Base-by-base conservation (phyloP, 53 echinoderm and acorn worm species). In the Zoroaster sp. region DNA sequence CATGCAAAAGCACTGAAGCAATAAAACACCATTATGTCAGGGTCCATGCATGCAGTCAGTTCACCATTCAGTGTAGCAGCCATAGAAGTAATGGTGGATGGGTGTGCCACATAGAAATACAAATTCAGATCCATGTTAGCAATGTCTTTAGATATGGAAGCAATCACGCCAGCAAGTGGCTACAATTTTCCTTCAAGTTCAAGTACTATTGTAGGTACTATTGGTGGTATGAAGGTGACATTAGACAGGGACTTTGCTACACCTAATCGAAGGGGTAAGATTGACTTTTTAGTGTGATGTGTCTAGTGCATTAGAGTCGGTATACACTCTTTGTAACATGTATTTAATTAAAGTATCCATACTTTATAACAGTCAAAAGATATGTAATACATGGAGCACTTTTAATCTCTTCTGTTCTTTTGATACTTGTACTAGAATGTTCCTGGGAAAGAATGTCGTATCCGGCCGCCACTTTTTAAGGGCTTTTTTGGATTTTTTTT, bases 241-340 rank as follows among this genome's bases (percentile, higher is more conserved):
- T 17, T 85, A 2, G 35, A 71, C 17, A 85, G 9, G 71, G 71
- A 85, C 47, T 85, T 85, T 70, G 53, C 85, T 23, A n/a, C 30
- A 41, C 21, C 35, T n/a, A 5, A 17, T 47, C 83, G 85, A n/a
- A 31, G 85, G 69, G 69, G 85, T 85, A 85, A 85, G 85, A 46
- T 85, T 13, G 21, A 9, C 3, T 83, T 69, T 35, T 2, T n/a
- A 2, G 33, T 35, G 37, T 20, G 21, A 7, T 69, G 66, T 80
- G 39, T 80, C 5, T 31, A 20, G n/a, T n/a, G n/a, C n/a, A n/a
- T 1, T 55, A n/a, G 0, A 49, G 25, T 46, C 30, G n/a, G 45
- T 54, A 5, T n/a, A n/a, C n/a, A n/a, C n/a, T n/a, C n/a, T n/a
- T n/a, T n/a, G n/a, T n/a, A n/a, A n/a, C n/a, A n/a, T n/a, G n/a